Conservation (phyloP, 1,140 invertebrate genomes). For the Branchinecta lynchi region DNA sequence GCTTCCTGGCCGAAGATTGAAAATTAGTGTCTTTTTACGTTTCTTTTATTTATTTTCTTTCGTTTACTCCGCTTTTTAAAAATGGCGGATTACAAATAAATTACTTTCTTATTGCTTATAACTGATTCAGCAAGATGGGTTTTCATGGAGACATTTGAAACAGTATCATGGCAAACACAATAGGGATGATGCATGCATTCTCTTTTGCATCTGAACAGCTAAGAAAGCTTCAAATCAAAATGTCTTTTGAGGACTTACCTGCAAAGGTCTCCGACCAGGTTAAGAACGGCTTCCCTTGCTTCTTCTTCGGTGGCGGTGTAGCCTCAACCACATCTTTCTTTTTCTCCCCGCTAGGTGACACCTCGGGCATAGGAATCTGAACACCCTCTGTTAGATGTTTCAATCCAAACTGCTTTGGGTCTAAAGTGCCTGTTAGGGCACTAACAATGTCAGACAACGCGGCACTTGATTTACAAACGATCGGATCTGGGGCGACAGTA, state of each 20-base stretch:
- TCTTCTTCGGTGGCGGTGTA: slow-evolving; percentile 15
- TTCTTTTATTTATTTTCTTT: too few species aligned
- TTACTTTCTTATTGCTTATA: too few species aligned
- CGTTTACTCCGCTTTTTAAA: too few species aligned
- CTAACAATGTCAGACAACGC: slow-evolving; percentile 3
- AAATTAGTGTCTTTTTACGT: too few species aligned
- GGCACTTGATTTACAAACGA: slow-evolving; percentile 14
- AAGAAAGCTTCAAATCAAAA: too few species aligned
- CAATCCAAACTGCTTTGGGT: background rate
- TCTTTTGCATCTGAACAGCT: too few species aligned
- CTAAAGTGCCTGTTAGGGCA: background rate
- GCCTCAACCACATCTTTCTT: background rate
- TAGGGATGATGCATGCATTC: too few species aligned
- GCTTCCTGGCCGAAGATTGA: too few species aligned
- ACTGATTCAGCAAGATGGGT: too few species aligned
- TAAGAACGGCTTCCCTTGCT: background rate
- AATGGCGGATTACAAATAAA: too few species aligned
- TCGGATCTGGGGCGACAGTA: background rate
- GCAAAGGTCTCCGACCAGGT: background rate
- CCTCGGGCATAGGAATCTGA: background rate
- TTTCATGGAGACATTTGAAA: too few species aligned
- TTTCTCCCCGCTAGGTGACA: background rate
- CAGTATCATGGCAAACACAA: too few species aligned
- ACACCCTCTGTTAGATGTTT: background rate
- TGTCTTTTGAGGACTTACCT: background rate